Percentiles rank a stretch among this genome's conserved stretches.
Conservation (phyloP, 2,797 vertebrate species). For the Rhincodon typus region DNA sequence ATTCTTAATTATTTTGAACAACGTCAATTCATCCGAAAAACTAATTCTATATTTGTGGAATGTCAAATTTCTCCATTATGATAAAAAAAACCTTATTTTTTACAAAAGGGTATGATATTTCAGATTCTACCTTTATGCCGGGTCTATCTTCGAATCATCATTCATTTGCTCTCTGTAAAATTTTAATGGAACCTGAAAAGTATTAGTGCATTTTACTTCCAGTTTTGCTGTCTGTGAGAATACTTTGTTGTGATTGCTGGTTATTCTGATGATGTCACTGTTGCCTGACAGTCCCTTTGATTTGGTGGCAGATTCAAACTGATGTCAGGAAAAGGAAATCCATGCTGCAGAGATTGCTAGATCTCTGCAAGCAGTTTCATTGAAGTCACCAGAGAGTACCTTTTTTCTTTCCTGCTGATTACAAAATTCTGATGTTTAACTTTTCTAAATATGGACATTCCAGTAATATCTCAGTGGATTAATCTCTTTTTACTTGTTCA, state of each 20-base stretch:
- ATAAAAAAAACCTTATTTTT: neutral
- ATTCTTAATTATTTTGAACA: neutral
- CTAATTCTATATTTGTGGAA: neutral
- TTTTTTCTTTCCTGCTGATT: neutral
- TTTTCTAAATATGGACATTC: neutral
- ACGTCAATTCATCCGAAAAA: neutral
- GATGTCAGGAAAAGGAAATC: neutral
- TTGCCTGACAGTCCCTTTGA: neutral
- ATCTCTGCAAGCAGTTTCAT: neutral
- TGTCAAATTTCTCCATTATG: neutral
- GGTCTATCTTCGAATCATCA: neutral
- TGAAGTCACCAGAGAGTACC: neutral
- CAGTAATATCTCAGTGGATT: neutral
- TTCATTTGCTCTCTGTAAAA: neutral
- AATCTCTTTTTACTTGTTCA: neutral
- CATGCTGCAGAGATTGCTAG: neutral
- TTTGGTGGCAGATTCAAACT: neutral
- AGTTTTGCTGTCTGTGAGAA: neutral
- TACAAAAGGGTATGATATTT: neutral
- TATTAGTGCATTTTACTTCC: neutral
- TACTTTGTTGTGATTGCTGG: neutral
- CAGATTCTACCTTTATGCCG: neutral
- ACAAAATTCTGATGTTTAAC: neutral
- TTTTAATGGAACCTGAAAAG: neutral
- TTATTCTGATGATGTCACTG: neutral